These are phyloP conservation scores for Sebastes taczanowskii DNA, from an alignment of 2,797 vertebrate species.

Conservation along the genomic window DNA sequence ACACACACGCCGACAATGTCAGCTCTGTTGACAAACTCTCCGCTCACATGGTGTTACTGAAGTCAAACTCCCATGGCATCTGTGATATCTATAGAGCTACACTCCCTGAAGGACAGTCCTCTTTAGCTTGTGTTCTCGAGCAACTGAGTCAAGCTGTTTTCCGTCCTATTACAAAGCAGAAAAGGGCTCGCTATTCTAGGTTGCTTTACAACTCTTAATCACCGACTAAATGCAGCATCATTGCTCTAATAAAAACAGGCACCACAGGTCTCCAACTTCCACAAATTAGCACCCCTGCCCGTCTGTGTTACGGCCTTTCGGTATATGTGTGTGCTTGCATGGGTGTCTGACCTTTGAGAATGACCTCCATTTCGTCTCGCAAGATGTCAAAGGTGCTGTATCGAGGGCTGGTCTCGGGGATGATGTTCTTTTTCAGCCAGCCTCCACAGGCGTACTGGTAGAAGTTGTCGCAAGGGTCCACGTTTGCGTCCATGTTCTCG, in stretches of 20 bases:
- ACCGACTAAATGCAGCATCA: neutral
- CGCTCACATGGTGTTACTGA: conserved; percentile 20
- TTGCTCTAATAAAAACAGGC: neutral
- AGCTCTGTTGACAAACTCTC: conserved; percentile 49
- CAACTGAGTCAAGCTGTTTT: conserved; percentile 28
- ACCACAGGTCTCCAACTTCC: neutral
- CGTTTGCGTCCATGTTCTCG: conserved; percentile 89
- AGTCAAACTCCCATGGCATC: conserved; percentile 52
- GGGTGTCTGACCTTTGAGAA: conserved; percentile 89
- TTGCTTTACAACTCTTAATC: neutral
- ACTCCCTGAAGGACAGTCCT: conserved; percentile 39
- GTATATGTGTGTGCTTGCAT: neutral
- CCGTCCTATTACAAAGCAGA: neutral
- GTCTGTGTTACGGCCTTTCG: neutral
- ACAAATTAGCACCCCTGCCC: neutral
- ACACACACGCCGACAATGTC: conserved; percentile 1
- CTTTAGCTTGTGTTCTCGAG: conserved; percentile 27
- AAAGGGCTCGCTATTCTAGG: neutral
- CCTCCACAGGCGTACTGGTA: conserved; percentile 96
- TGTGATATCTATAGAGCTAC: conserved; percentile 55
- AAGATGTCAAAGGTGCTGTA: conserved; percentile 96
- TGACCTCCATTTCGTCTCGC: conserved; percentile 91
- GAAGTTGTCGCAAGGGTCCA: conserved; percentile 90
- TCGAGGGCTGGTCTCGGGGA: conserved; percentile 93
- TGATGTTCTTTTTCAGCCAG: conserved; percentile 94